Evolutionary conservation across 2,113 vertebrate genomes (phyloP).

Genomic region (Eulemur rufifrons): DNA sequence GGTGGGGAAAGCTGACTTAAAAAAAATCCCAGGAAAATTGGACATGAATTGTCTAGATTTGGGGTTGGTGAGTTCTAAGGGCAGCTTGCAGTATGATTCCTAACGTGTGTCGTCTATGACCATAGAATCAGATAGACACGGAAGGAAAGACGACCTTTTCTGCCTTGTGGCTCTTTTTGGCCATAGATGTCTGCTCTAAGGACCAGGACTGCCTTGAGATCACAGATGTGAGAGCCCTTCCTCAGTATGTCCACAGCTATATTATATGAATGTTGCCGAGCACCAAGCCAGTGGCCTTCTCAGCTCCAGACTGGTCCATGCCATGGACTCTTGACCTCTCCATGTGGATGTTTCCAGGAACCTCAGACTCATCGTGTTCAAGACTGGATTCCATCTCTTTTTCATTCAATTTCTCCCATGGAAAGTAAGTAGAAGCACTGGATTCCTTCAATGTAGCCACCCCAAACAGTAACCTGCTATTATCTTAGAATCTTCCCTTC

Average conservation of each 20-base stretch:
- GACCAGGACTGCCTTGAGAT: background rate
- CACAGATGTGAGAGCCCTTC: background rate
- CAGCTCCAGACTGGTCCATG: background rate
- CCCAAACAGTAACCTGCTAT: background rate
- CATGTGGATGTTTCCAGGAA: accelerated
- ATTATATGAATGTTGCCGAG: background rate
- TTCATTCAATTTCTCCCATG: background rate
- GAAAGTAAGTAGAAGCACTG: background rate
- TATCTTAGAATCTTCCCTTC: background rate
- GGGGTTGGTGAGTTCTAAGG: background rate
- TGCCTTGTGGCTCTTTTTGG: background rate
- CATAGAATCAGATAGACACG: background rate
- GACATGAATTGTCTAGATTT: background rate
- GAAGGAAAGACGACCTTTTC: background rate
- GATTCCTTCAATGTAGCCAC: background rate
- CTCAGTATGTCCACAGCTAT: background rate
- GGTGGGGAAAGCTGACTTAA: background rate
- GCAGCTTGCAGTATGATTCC: background rate
- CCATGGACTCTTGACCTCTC: background rate
- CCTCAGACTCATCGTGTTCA: background rate
- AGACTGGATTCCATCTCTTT: background rate
- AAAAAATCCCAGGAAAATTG: background rate
- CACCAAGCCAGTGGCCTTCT: background rate
- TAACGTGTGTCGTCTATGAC: background rate
- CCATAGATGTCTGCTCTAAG: background rate